These are phyloP conservation scores for Tadarida brasiliensis DNA, from an alignment of 2,797 vertebrate genomes.

Conservation along the genomic window DNA sequence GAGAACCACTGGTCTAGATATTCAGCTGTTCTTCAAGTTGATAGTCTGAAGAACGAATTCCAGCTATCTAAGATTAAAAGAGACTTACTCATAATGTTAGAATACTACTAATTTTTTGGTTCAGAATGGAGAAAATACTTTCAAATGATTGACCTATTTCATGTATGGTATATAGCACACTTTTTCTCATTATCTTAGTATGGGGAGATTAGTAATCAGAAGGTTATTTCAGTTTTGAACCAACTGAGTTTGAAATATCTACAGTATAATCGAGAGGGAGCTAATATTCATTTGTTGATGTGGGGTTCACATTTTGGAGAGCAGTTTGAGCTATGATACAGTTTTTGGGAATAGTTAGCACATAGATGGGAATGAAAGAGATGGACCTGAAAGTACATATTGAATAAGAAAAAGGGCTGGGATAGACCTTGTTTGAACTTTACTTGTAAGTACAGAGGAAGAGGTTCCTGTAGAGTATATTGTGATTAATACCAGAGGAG, in stretches of 20 bases:
- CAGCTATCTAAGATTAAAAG: not conserved
- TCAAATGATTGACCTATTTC: not conserved
- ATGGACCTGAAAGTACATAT: not conserved
- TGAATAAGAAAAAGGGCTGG: not conserved
- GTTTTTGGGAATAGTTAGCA: not conserved
- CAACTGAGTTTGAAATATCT: not conserved
- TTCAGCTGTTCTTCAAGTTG: not conserved
- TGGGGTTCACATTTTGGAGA: not conserved
- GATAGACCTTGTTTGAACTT: not conserved
- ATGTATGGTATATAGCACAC: not conserved
- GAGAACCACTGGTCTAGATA: too few relatives aligned
- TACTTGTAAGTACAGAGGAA: not conserved
- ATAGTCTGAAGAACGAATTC: not conserved
- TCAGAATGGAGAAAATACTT: not conserved
- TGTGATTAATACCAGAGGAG: not conserved
- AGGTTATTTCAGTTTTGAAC: conserved; percentile 37
- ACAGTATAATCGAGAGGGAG: not conserved
- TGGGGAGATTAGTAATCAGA: not conserved
- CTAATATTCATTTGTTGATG: not conserved
- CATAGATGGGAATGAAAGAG: not conserved
- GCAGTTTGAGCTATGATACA: not conserved
- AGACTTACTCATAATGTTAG: not conserved
- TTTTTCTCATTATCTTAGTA: not conserved
- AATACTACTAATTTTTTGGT: not conserved
- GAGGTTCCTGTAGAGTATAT: not conserved